Percentiles rank a stretch among this genome's conserved stretches.
Evolutionary conservation across 2,113 vertebrate species (phyloP).

Genomic region (Perca flavescens): DNA sequence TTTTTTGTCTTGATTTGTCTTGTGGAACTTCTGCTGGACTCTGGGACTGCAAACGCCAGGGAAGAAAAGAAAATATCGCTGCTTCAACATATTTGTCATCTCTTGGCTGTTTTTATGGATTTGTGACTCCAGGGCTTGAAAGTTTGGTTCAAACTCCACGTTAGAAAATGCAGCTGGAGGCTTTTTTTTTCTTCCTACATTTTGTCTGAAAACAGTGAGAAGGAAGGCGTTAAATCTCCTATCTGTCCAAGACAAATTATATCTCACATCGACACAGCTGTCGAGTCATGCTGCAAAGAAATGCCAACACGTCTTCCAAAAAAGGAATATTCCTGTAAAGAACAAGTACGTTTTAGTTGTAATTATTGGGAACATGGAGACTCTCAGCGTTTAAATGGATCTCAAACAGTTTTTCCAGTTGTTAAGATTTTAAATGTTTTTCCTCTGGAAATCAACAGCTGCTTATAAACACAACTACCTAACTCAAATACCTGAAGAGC

Average conservation of each 20-base stretch:
- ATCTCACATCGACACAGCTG: conserved; percentile 1
- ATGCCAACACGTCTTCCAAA: not conserved
- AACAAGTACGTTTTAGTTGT: no score
- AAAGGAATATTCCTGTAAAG: no score
- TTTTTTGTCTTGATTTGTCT: not conserved
- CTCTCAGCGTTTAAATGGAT: no score
- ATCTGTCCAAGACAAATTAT: not conserved
- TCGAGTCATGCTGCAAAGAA: not conserved
- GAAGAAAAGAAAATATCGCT: not conserved
- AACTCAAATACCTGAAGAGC: not conserved
- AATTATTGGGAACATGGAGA: no score
- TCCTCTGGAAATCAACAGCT: not conserved
- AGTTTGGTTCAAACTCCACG: not conserved
- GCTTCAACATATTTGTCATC: conserved; percentile 3
- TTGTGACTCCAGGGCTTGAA: conserved; percentile 12
- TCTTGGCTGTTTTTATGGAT: conserved; percentile 30
- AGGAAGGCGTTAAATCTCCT: not conserved
- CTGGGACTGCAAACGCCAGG: not conserved
- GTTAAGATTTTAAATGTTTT: not conserved
- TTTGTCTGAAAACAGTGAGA: not conserved
- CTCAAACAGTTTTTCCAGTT: not conserved
- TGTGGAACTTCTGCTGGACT: not conserved
- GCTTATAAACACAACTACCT: not conserved
- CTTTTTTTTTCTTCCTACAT: not conserved
- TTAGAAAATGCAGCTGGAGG: conserved; percentile 12